A percentile compares a stretch with the other conserved stretches of the same genome.
Conservation (phyloP, 2,888 invertebrate species). For the Flexamia atlantica region DNA sequence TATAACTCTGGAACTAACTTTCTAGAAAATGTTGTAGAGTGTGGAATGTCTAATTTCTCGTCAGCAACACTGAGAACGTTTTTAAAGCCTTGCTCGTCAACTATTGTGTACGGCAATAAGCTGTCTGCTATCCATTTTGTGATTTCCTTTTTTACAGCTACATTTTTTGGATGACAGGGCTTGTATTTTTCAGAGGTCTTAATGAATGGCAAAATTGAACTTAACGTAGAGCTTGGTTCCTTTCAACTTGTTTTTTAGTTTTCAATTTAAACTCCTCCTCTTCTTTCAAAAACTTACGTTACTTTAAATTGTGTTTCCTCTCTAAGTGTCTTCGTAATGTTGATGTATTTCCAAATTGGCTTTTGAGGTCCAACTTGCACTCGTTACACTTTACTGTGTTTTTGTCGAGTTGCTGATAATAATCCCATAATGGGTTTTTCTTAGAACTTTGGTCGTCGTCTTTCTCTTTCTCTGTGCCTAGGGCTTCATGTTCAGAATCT, state of each 20-base stretch:
- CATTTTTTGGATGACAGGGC: not conserved
- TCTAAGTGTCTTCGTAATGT: constrained; percentile 6
- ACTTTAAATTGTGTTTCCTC: not conserved
- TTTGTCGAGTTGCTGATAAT: not conserved
- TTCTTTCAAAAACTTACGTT: not conserved
- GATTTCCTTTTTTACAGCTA: not conserved
- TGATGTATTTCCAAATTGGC: constrained; percentile 1
- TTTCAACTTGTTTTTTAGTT: not conserved
- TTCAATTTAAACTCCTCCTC: not conserved
- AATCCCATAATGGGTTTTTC: not conserved
- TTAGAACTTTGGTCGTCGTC: not conserved
- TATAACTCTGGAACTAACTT: constrained; percentile 10
- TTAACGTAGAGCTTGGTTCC: not conserved
- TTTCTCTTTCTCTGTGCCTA: not conserved
- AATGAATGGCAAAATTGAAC: not conserved
- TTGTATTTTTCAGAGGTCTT: not conserved
- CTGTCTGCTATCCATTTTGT: constrained; percentile 10
- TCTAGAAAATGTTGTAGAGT: not conserved
- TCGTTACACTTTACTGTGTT: not conserved
- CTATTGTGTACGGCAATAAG: not conserved
- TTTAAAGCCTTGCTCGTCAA: constrained; percentile 16
- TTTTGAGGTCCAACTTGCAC: not conserved
- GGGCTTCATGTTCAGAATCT: no score
- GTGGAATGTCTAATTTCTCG: not conserved
- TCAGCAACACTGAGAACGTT: not conserved